Conservation (phyloP, 2,797 vertebrate genomes). For the Galaxias olidus region DNA sequence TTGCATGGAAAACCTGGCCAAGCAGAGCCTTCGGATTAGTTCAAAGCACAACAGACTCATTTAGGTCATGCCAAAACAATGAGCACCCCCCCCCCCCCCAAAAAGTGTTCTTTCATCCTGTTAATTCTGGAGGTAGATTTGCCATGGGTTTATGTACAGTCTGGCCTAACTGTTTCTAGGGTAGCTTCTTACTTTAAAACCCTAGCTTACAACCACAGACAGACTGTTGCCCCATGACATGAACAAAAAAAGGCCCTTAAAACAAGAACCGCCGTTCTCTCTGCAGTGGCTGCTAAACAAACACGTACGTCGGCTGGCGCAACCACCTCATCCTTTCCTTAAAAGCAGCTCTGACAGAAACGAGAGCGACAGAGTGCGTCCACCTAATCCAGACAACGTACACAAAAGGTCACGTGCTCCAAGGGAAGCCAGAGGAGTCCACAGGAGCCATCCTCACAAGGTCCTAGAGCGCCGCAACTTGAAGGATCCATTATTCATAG, state of each 20-base stretch:
- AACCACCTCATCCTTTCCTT: too few species aligned
- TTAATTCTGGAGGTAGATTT: too few species aligned
- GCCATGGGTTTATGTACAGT: too few species aligned
- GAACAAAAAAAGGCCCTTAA: too few species aligned
- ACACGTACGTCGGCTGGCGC: too few species aligned
- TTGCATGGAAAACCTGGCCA: neutral
- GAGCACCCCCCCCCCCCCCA: neutral
- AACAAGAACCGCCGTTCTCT: too few species aligned
- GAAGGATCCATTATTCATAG: conserved; percentile 47
- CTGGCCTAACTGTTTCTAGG: too few species aligned
- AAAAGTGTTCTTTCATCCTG: too few species aligned
- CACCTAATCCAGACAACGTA: neutral
- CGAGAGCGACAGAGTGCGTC: neutral
- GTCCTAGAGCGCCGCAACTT: conserved; percentile 27
- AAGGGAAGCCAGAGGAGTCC: neutral
- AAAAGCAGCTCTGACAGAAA: too few species aligned
- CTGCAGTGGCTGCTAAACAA: neutral
- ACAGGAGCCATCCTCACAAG: neutral
- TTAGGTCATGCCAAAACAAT: neutral
- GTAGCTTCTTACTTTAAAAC: too few species aligned
- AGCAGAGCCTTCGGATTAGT: neutral
- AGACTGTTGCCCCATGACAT: too few species aligned
- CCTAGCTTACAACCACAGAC: too few species aligned
- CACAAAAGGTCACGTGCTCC: neutral
- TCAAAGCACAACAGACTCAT: neutral